Evolutionary conservation across 2,888 invertebrate genomes (phyloP).

Genomic region (Agrenia bidenticulata): DNA sequence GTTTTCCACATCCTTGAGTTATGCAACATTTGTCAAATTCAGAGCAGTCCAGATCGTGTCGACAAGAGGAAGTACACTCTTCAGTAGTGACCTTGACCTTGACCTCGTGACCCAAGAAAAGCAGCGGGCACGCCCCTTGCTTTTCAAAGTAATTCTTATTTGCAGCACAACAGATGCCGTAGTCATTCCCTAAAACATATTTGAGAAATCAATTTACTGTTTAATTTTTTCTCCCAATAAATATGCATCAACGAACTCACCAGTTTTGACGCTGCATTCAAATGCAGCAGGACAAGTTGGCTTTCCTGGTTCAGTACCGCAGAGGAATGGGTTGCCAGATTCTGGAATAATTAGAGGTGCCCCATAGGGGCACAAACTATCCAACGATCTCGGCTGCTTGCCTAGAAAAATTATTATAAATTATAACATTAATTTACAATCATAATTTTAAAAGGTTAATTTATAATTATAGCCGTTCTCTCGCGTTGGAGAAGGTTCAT

Average conservation of each 20-base stretch:
- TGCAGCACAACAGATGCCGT: slow-evolving; percentile 83
- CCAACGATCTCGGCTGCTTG: slow-evolving; percentile 72
- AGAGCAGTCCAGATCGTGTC: slow-evolving; percentile 69
- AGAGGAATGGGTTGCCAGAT: slow-evolving; percentile 75
- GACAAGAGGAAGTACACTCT: slow-evolving; percentile 29
- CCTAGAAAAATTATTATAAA: slow-evolving; percentile 58
- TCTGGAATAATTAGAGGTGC: slow-evolving; percentile 67
- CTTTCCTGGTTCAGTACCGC: slow-evolving; percentile 77
- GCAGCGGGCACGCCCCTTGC: slow-evolving; percentile 73
- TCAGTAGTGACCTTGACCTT: slow-evolving; percentile 56
- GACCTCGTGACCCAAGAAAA: too few species aligned
- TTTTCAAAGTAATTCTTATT: slow-evolving; percentile 73
- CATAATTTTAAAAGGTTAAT: not conserved
- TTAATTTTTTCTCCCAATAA: too few species aligned
- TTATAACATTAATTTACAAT: slow-evolving; percentile 2
- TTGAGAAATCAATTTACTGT: not conserved
- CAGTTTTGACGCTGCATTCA: slow-evolving; percentile 74
- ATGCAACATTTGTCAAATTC: slow-evolving; percentile 80
- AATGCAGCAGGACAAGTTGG: slow-evolving; percentile 81
- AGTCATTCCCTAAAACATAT: slow-evolving; percentile 68
- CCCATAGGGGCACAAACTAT: slow-evolving; percentile 76
- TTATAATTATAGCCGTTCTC: not conserved
- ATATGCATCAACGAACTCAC: slow-evolving; percentile 55
- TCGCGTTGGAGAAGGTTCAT: not conserved
- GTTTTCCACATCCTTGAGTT: slow-evolving; percentile 70